These are phyloP conservation scores for Dorcus hopei DNA, from an alignment of 2,888 invertebrate genomes.

Conservation along the genomic window DNA sequence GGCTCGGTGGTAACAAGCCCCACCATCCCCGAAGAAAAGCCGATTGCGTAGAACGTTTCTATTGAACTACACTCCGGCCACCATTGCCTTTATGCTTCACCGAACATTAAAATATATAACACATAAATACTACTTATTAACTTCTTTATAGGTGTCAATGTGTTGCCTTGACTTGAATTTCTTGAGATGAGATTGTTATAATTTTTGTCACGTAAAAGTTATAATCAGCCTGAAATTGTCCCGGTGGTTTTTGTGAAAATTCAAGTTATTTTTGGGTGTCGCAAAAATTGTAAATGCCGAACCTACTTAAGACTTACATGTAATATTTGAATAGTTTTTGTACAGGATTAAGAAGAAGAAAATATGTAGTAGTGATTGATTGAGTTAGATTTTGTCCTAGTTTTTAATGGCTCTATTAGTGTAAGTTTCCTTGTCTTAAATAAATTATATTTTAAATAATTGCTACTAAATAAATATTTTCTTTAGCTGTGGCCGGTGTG, in stretches of 20 bases:
- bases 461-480: conserved; percentile 17
- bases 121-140: conserved; percentile 11
- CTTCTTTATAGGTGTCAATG: not conserved
- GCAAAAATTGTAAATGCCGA: too few species aligned
- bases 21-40: conserved; percentile 76
- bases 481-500: not conserved
- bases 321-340: conserved; percentile 1
- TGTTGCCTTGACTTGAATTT: too few species aligned
- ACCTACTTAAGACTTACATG: too few species aligned
- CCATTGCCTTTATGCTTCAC: conserved; percentile 25
- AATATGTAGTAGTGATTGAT: too few species aligned
- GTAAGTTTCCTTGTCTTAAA: conserved; percentile 13
- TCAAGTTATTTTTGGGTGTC: too few species aligned
- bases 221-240: too few species aligned
- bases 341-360: not conserved
- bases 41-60: conserved; percentile 44
- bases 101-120: conserved; percentile 7
- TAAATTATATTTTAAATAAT: conserved; percentile 16
- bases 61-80: conserved; percentile 21
- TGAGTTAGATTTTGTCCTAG: conserved; percentile 4
- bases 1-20: conserved; percentile 68
- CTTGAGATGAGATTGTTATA: not conserved
- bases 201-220: conserved; percentile 1
- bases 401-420: conserved; percentile 8
- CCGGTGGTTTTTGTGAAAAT: too few species aligned